Base-by-base conservation (phyloP, 2,113 vertebrate species). In the Lophura nycthemera region DNA sequence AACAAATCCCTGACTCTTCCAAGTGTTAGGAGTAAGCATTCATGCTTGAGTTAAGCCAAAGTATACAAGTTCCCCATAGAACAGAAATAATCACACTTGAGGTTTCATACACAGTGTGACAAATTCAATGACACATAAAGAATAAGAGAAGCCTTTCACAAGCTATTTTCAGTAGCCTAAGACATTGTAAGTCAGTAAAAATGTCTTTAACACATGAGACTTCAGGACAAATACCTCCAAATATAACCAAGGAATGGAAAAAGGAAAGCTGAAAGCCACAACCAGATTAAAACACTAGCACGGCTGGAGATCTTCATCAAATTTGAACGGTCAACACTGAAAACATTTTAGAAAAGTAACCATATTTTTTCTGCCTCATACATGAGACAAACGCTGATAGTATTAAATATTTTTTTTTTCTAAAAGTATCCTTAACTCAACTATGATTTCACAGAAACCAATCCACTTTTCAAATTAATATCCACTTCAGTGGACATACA, bases 181-280 rank as follows among this genome's bases (percentile, higher is more conserved):
- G 61, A 60, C 32, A 67, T 7, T 78, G 52, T 74, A 78, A 86
- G 52, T 10, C 34, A 75, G 65, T 34, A 81, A 0, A 2, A 84
- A 64, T 22, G 84, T 16, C 40, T 93, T 30, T 75, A 61, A 90
- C 34, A 90, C 43, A 75, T 69, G 66, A 90, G 25, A 69, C 30
- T 12, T 76, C 30, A 34, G 30, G n/a, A 52, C 32, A 86, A 90
- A 69, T 76, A 78, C 48, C 45, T 75, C 43, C 83, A 27, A 94
- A 75, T 8, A 64, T 24, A 90, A 81, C 19, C 57, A 86, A 88
- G 64, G 10, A 90, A 71, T 9, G 34, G 21, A 96, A 87, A 86
- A 78, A 77, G 34, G 10, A 59, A 80, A 77, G 50, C 20, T 50
- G 86, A 81, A 90, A 81, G 65, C 5, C 56, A 40, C 43, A 65